Conservation (phyloP, 2,797 vertebrate genomes). For the Halcyon leucocephala region DNA sequence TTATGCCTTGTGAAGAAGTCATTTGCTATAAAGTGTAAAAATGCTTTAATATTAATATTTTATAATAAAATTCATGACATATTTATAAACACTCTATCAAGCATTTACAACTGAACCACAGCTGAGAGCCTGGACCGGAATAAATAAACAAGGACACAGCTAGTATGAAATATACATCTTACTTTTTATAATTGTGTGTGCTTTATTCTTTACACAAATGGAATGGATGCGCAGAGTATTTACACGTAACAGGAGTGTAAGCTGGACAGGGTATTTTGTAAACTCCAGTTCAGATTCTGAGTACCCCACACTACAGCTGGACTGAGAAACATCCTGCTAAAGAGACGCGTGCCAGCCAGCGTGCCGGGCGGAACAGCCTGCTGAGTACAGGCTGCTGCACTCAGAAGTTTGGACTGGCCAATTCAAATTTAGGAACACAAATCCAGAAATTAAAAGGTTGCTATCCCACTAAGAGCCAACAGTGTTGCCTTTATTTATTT, state of each 20-base stretch:
- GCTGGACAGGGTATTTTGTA: conserved; percentile 83
- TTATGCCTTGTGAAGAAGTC: conserved; percentile 76
- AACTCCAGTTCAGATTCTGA: conserved; percentile 80
- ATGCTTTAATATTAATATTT: conserved; percentile 79
- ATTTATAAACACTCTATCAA: conserved; percentile 77
- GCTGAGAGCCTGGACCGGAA: conserved; percentile 60
- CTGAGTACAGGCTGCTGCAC: conserved; percentile 59
- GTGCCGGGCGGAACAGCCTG: conserved; percentile 17
- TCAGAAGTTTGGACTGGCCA: conserved; percentile 6
- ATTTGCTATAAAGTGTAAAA: conserved; percentile 80
- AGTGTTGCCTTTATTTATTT: background rate
- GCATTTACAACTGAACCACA: conserved; percentile 68
- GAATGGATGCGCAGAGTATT: conserved; percentile 83
- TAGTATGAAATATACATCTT: conserved; percentile 86
- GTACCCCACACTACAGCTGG: conserved; percentile 64
- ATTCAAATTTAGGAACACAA: conserved; percentile 67
- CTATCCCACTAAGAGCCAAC: conserved; percentile 70
- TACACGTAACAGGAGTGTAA: conserved; percentile 84
- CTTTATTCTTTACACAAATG: conserved; percentile 87
- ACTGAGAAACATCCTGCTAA: conserved; percentile 74
- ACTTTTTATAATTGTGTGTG: conserved; percentile 82
- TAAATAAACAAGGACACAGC: conserved; percentile 79
- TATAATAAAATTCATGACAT: conserved; percentile 76
- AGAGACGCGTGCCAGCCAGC: conserved; percentile 28
- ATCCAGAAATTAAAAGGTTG: conserved; percentile 36